These are phyloP conservation scores for Cheilosia impressa DNA, from an alignment of 2,888 invertebrate genomes.

Conservation along the genomic window DNA sequence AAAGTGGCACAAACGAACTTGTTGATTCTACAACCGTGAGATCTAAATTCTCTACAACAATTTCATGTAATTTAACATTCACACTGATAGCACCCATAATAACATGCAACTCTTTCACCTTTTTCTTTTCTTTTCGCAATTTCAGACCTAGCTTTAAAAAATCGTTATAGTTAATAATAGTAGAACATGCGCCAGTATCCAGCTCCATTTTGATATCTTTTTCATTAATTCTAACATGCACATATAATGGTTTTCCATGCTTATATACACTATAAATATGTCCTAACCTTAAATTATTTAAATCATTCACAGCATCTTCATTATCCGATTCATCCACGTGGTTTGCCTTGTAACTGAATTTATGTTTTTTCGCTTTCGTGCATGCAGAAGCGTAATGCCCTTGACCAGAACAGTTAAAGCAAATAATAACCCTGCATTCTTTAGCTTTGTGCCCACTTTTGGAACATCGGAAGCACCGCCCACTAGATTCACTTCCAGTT, in stretches of 20 bases:
- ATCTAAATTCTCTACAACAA: too few species aligned
- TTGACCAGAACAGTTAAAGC: too few species aligned
- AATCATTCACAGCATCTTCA: neutral
- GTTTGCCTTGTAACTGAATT: constrained; percentile 8
- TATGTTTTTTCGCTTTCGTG: neutral
- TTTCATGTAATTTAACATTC: too few species aligned
- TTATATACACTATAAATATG: constrained; percentile 12
- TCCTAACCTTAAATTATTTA: constrained; percentile 24
- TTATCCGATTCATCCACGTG: constrained; percentile 11
- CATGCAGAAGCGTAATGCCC: constrained; percentile 28
- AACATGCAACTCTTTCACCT: constrained; percentile 21
- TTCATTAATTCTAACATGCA: constrained; percentile 11
- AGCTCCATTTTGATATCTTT: constrained; percentile 1
- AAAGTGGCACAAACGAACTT: too few species aligned
- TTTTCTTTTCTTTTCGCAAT: neutral
- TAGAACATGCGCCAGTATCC: constrained; percentile 38
- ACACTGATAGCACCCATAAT: constrained; percentile 1
- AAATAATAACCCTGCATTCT: too few species aligned
- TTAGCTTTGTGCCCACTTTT: neutral
- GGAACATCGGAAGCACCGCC: constrained; percentile 23
- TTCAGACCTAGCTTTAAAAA: constrained; percentile 11
- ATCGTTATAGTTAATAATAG: constrained; percentile 21
- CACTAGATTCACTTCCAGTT: neutral
- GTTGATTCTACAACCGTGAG: too few species aligned
- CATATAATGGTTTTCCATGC: constrained; percentile 20